Base-by-base conservation (phyloP, 2,113 vertebrate genomes). In the Lota lota region DNA sequence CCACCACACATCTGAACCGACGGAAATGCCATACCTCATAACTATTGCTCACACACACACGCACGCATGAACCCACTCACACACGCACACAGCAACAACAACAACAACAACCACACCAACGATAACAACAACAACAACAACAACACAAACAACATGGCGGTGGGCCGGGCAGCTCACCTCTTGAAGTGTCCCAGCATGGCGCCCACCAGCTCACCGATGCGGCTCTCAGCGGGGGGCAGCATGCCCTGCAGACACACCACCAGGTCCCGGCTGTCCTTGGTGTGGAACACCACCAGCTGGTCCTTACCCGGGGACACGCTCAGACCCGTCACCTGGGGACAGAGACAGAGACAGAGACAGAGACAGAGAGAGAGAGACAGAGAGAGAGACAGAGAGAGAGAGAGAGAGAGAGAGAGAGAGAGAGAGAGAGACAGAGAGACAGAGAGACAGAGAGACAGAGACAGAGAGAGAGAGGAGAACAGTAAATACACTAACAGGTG, bases 231-330 rank as follows among this genome's bases (percentile, higher is more conserved):
- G 8, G 93, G 87, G 14, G 95, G 93, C 74, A 93, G 91, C 28
- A 94, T 93, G 62, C 93, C 93, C 83, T 92, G 87, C 75, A 99
- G 94, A 69, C 97, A 99, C 73, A 98, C 96, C 15, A 99, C 94
- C 62, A 99, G 94, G 81, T 99, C 97, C 74, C 94, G 90, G 91
- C 87, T 96, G 90, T 98, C 97, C 65, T 98, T 99, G 2, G 95
- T 98, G 83, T 99, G 97, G 88, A 99, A 98, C 70, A 98, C 95
- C 22, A 97, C 96, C 19, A 99, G 94, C 87, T 99, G 95, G 91
- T 99, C 97, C 85, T 95, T 97, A 59, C 97, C 97, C 0, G 96
- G 94, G 79, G 97, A 97, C 75, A 99, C 94, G 2, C 96, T 99
- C 83, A 99, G 21, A 15, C 97, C 97, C 0, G 95, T 91, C 89